Conservation (phyloP, 2,113 vertebrate genomes). For the Trachemys scripta region DNA sequence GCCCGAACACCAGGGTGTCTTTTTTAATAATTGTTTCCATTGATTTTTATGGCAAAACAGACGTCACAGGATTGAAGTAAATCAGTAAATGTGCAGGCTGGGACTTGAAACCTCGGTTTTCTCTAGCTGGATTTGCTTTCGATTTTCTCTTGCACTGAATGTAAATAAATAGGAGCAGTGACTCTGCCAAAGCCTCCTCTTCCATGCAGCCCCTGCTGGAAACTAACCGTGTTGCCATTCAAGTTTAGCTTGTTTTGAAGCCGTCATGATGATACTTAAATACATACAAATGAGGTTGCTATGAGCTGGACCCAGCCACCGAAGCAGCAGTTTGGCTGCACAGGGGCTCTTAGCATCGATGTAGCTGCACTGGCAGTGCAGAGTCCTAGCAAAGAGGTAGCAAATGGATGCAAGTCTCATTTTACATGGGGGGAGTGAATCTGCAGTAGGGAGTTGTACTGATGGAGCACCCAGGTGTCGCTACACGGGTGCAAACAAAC, state of each 20-base stretch:
- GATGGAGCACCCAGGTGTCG: background rate
- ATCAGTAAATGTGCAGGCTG: background rate
- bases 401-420: background rate
- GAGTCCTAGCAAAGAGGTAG: background rate
- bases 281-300: background rate
- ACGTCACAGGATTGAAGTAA: background rate
- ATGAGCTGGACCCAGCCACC: background rate
- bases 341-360: background rate
- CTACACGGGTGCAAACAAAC: background rate
- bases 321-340: background rate
- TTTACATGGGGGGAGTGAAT: background rate
- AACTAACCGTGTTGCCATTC: rapidly evolving
- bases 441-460: background rate
- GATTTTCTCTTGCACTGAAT: background rate
- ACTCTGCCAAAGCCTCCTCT: background rate
- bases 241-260: background rate
- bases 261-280: background rate
- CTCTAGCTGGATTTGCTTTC: background rate
- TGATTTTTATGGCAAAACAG: background rate
- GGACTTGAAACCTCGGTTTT: background rate
- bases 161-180: background rate
- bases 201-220: background rate
- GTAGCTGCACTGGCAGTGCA: background rate
- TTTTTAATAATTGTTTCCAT: background rate
- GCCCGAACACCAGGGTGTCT: background rate